A percentile compares a stretch with the other conserved stretches of the same genome.
phyloP scores from a whole-genome alignment of 2,888 invertebrate species.

The Dolomedes plantarius region DNA sequence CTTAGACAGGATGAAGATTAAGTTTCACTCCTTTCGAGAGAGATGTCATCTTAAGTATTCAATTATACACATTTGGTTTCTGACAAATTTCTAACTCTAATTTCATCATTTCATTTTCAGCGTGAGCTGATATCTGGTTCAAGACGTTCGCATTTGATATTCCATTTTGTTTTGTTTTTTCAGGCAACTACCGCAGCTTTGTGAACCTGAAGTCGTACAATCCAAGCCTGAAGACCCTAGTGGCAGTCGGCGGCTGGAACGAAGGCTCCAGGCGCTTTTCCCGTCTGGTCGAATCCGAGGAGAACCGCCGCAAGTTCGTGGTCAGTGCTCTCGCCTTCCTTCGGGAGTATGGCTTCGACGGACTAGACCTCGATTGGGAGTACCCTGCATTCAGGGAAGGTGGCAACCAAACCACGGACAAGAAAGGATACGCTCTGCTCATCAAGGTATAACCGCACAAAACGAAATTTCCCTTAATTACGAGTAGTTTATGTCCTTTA shows the following conservation, averaged over 20 bases:
- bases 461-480: too few species aligned
- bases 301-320: slow-evolving; percentile 85
- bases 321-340: slow-evolving; percentile 81
- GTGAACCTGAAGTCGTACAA: slow-evolving; percentile 94
- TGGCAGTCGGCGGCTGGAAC: slow-evolving; percentile 96
- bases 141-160: too few species aligned
- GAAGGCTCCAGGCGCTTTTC: slow-evolving; percentile 92
- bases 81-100: too few species aligned
- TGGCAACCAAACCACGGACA: slow-evolving; percentile 83
- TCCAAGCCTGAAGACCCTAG: slow-evolving; percentile 90
- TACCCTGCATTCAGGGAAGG: slow-evolving; percentile 87
- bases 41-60: too few species aligned
- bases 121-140: too few species aligned
- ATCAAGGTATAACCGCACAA: slow-evolving; percentile 83
- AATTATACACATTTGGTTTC: too few species aligned
- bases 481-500: too few species aligned
- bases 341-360: slow-evolving; percentile 93
- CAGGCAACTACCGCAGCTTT: slow-evolving; percentile 95
- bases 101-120: too few species aligned
- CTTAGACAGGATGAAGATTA: too few species aligned
- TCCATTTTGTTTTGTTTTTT: neutral
- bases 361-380: slow-evolving; percentile 90
- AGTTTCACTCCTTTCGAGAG: too few species aligned
- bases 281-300: slow-evolving; percentile 88
- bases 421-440: slow-evolving; percentile 90